Percentiles rank a stretch among this genome's conserved stretches.
phyloP scores from a whole-genome alignment of 2,888 invertebrate species.

The Drosophila anceps region DNA sequence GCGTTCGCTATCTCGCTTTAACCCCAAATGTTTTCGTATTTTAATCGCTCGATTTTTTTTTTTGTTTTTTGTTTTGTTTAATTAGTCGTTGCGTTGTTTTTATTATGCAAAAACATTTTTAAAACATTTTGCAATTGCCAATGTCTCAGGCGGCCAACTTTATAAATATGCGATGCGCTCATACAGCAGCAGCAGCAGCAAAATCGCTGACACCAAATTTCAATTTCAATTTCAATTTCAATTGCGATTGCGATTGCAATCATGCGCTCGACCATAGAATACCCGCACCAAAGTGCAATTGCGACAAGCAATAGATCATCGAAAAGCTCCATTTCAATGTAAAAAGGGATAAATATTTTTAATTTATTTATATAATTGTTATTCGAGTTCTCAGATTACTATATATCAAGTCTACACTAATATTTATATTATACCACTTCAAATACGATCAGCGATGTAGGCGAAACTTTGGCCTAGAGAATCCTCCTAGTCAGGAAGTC shows the following conservation, averaged over 20 bases:
- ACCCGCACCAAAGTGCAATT: background rate
- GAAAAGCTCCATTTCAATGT: too few species aligned
- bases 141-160: slow-evolving; percentile 30
- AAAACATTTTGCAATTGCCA: slow-evolving; percentile 43
- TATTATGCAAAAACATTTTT: slow-evolving; percentile 48
- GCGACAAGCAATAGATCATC: background rate
- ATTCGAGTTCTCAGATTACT: too few species aligned
- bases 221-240: slow-evolving; percentile 39
- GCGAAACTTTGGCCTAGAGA: background rate
- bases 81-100: slow-evolving; percentile 59
- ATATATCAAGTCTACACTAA: too few species aligned
- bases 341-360: too few species aligned
- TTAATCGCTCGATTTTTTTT: slow-evolving; percentile 54
- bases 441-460: too few species aligned
- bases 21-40: slow-evolving; percentile 17
- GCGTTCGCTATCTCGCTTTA: slow-evolving; percentile 38
- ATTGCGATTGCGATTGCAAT: slow-evolving; percentile 39
- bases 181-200: slow-evolving; percentile 29
- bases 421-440: too few species aligned
- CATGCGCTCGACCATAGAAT: slow-evolving; percentile 29
- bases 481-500: background rate
- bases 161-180: slow-evolving; percentile 65
- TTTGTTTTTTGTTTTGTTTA: too few species aligned
- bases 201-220: slow-evolving; percentile 12
- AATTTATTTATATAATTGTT: too few species aligned